Percentiles rank a stretch among this genome's conserved stretches.
Conservation (phyloP, 2,113 vertebrate genomes). For the Mungos mungo region DNA sequence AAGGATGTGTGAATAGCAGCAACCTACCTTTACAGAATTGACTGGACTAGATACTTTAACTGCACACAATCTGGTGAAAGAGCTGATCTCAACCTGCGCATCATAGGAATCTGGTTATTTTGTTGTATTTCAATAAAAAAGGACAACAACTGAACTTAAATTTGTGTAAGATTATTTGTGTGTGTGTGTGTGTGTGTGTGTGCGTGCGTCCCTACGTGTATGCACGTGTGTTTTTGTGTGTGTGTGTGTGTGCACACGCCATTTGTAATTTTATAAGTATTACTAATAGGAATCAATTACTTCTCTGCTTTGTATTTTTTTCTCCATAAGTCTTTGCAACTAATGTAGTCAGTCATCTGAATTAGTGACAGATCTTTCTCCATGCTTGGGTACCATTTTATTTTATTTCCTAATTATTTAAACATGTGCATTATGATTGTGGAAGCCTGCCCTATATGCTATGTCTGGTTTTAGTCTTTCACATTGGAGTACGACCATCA, state of each 20-base stretch:
- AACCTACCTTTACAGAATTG: constrained; percentile 70
- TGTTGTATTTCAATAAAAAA: constrained; percentile 47
- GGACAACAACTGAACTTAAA: background rate
- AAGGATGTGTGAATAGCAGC: constrained; percentile 82
- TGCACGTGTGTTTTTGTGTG: too few species aligned
- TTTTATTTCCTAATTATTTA: constrained; percentile 71
- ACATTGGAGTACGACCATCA: background rate
- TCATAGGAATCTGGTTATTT: background rate
- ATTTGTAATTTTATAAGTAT: constrained; percentile 58
- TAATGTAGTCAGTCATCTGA: constrained; percentile 54
- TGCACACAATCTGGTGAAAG: background rate
- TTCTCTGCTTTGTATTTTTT: constrained; percentile 24
- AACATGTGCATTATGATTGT: constrained; percentile 54
- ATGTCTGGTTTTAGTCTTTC: constrained; percentile 67
- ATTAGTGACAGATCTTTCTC: constrained; percentile 69
- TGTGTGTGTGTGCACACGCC: background rate
- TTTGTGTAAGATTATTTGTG: background rate
- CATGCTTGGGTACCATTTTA: constrained; percentile 64
- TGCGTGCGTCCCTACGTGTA: background rate
- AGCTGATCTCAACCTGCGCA: background rate
- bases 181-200: too few species aligned
- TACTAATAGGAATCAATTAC: constrained; percentile 34
- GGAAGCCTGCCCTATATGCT: background rate
- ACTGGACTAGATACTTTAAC: constrained; percentile 43
- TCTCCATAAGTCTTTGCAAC: constrained; percentile 36